Conservation (phyloP, 2,113 vertebrate species). For the Herpetotheres cachinnans region DNA sequence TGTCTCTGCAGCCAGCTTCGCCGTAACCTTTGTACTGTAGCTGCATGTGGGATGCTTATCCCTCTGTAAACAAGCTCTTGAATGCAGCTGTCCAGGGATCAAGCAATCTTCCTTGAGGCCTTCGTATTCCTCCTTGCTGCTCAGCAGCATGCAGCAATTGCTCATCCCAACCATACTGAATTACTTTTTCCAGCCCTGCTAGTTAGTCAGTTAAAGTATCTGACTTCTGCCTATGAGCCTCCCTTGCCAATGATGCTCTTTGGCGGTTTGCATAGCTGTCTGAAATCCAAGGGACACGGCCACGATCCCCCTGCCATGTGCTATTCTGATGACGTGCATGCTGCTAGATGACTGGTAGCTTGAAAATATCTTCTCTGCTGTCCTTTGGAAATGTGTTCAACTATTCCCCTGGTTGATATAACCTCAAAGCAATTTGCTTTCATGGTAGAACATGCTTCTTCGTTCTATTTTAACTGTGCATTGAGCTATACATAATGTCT, state of each 20-base stretch:
- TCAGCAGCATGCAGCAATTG: neutral
- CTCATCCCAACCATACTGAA: neutral
- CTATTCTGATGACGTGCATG: neutral
- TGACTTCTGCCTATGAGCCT: neutral
- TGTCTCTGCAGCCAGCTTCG: neutral
- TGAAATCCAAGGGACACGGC: neutral
- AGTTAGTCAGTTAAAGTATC: neutral
- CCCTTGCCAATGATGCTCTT: neutral
- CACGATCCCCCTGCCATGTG: neutral
- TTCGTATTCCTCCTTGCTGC: neutral
- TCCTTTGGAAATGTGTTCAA: neutral
- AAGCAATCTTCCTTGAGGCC: neutral
- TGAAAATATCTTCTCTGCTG: neutral
- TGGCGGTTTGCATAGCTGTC: neutral
- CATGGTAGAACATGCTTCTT: constrained; percentile 14
- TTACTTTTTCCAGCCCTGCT: neutral
- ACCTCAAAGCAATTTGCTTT: constrained; percentile 43
- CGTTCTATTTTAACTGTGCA: constrained; percentile 22
- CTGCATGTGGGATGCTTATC: neutral
- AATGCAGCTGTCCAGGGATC: neutral
- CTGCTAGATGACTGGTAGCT: neutral
- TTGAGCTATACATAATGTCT: constrained; percentile 32
- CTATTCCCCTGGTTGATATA: constrained; percentile 39
- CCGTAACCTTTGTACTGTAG: neutral
- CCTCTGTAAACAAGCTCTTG: neutral